phyloP scores from a whole-genome alignment of 1,140 invertebrate genomes.

The Penaeus vannamei region DNA sequence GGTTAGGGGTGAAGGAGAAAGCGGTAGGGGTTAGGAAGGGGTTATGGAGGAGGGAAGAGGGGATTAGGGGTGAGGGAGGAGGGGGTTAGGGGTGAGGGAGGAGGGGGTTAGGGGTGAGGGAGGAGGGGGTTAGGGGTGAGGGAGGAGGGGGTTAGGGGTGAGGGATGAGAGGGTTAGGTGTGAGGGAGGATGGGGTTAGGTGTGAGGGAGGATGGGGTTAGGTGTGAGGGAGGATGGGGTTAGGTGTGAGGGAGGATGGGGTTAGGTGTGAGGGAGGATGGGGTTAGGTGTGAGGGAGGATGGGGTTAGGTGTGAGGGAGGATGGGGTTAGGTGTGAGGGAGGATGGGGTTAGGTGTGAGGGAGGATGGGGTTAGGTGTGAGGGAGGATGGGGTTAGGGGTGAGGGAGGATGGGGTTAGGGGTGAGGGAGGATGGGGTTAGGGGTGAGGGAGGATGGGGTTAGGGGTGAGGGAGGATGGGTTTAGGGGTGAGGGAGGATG shows the following conservation, averaged over 20 bases:
- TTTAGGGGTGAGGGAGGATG: not conserved
- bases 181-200: not conserved
- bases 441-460: not conserved
- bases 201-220: not conserved
- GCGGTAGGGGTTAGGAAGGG: not conserved
- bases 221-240: too few species aligned
- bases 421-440: too few species aligned
- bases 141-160: not conserved
- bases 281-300: too few species aligned
- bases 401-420: too few species aligned
- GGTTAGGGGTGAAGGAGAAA: too few species aligned
- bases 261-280: not conserved
- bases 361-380: not conserved
- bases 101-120: not conserved
- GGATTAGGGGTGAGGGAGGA: not conserved
- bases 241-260: too few species aligned
- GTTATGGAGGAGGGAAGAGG: too few species aligned
- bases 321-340: too few species aligned
- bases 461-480: not conserved
- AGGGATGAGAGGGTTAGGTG: too few species aligned
- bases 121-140: too few species aligned
- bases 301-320: not conserved
- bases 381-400: not conserved
- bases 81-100: not conserved
- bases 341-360: not conserved